Base-by-base conservation (phyloP, 2,888 invertebrate genomes). In the Nowickia ferox region DNA sequence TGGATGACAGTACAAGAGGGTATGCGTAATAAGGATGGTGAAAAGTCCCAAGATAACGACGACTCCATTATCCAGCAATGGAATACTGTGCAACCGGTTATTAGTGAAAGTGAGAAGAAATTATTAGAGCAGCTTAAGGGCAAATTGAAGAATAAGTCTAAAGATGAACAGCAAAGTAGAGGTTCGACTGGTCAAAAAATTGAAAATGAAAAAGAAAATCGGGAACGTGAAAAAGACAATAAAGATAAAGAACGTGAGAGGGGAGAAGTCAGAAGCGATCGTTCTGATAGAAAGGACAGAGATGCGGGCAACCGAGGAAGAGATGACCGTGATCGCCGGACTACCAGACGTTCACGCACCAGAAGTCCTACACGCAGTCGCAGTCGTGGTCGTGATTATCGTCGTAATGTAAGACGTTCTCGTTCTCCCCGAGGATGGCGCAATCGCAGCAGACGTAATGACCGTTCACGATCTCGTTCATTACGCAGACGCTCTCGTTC, bases 91-190 rank as follows among this genome's bases (percentile, higher is more conserved):
- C 92, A 93, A 87, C 94, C 94, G 51, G 92, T 94, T 3, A 94
- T 95, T 55, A 94, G 94, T 77, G 94, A 94, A 5, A 94, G 93
- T 68, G 95, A 95, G 87, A 93, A 94, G 85, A 94, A 94, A 87
- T 91, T 95, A 10, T 89, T 95, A 9, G 94, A 95, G 86, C 94
- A 93, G 68, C 88, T 93, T 2, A 91, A 92, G 88, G 92, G 91
- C 30, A 91, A 91, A 88, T 89, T 91, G 40, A 92, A 92, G 89
- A 91, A 90, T 88, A 93, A 91, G 88, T 87, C 89, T 51, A 88
- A 87, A 11, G 88, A 89, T 11, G 88, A 87, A 1, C 93, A 88
- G 65, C 74, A 77, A 55, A 40, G 66, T n/a, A 68, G 84, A 13
- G 87, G 84, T 9, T 44, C 78, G 19, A 40, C 79, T 2, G 46